These are phyloP conservation scores for Drosophila suboccidentalis DNA, from an alignment of 2,888 invertebrate species.

Conservation along the genomic window DNA sequence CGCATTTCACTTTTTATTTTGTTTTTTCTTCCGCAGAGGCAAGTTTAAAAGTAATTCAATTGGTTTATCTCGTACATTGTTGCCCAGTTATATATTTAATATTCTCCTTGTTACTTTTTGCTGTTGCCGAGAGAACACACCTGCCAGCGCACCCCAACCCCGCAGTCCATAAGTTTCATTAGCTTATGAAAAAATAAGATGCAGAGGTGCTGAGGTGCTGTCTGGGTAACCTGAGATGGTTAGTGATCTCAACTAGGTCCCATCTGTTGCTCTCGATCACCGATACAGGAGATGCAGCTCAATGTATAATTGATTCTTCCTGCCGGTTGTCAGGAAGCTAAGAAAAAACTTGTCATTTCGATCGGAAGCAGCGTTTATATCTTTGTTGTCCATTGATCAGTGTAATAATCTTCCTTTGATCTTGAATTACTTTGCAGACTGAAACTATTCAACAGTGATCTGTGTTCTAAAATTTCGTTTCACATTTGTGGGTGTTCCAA, in stretches of 20 bases:
- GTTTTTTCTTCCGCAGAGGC: not conserved
- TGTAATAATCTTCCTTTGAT: constrained; percentile 72
- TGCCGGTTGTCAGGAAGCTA: constrained; percentile 67
- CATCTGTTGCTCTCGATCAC: constrained; percentile 68
- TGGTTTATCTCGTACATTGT: constrained; percentile 27
- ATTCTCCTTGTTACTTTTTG: not conserved
- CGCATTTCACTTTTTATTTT: constrained; percentile 22
- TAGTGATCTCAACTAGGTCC: constrained; percentile 58
- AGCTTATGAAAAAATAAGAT: constrained; percentile 17
- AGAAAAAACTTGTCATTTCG: constrained; percentile 44
- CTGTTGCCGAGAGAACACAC: constrained; percentile 12
- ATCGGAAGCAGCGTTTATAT: constrained; percentile 72
- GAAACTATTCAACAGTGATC: constrained; percentile 6
- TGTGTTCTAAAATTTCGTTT: constrained; percentile 2
- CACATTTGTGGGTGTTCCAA: constrained; percentile 30
- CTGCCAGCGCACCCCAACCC: constrained; percentile 26
- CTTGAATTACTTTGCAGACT: constrained; percentile 52
- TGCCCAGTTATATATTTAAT: constrained; percentile 8
- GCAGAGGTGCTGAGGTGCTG: constrained; percentile 53
- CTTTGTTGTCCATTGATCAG: constrained; percentile 67
- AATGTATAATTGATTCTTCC: constrained; percentile 68
- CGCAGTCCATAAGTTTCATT: constrained; percentile 9
- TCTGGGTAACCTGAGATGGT: constrained; percentile 70
- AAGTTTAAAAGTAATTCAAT: constrained; percentile 24
- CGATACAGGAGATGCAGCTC: constrained; percentile 54